Evolutionary conservation across 2,113 vertebrate genomes (phyloP).

Genomic region (Eurypyga helias): DNA sequence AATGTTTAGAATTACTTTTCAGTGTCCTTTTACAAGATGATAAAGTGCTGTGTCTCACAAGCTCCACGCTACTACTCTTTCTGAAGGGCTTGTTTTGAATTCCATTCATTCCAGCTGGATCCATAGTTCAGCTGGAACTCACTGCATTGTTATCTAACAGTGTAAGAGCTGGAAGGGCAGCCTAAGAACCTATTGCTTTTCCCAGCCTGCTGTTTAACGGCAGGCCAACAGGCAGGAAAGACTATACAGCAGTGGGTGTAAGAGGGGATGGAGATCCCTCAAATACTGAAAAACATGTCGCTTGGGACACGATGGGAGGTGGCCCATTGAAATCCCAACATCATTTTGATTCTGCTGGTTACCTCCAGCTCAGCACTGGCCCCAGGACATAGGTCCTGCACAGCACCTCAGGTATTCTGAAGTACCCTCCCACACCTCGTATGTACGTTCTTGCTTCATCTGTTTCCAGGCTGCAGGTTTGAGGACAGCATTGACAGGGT

Average conservation of each 20-base stretch:
- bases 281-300: background rate
- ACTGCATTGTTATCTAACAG: background rate
- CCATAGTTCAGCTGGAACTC: background rate
- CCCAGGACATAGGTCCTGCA: background rate
- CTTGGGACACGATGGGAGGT: background rate
- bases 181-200: background rate
- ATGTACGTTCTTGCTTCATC: accelerated
- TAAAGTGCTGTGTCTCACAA: background rate
- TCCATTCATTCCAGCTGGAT: background rate
- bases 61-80: background rate
- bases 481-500: background rate
- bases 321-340: background rate
- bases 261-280: background rate
- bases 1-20: background rate
- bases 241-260: background rate
- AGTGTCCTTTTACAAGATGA: background rate
- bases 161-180: background rate
- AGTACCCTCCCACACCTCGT: accelerated
- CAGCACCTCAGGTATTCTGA: background rate
- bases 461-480: background rate
- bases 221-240: background rate
- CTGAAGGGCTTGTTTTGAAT: background rate
- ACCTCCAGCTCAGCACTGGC: background rate
- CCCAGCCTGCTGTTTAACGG: background rate
- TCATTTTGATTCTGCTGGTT: background rate